phyloP scores from a whole-genome alignment of 2,113 vertebrate species.

The Actinemys pallida region DNA sequence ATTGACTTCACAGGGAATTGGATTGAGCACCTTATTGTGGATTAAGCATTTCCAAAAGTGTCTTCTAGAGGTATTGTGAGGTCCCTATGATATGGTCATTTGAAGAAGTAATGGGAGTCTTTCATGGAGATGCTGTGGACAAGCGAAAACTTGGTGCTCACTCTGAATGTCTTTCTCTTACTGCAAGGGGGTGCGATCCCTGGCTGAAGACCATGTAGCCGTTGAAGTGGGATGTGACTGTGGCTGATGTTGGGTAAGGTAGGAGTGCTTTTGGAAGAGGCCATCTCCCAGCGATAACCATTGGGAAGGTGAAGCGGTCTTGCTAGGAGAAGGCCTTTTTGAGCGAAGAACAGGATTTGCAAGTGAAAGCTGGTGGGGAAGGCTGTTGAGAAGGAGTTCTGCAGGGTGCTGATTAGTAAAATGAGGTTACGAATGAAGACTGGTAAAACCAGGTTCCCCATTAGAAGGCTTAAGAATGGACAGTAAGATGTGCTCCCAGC shows the following conservation, averaged over 20 bases:
- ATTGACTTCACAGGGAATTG: accelerated
- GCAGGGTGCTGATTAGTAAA: background rate
- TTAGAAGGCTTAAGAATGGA: background rate
- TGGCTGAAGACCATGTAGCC: background rate
- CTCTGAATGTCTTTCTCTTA: background rate
- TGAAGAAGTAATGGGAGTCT: background rate
- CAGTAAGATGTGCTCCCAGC: background rate
- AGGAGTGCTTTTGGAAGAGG: background rate
- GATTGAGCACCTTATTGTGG: background rate
- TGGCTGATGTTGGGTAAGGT: background rate
- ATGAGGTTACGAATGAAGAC: background rate
- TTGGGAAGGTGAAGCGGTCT: background rate
- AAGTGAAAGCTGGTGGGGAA: background rate
- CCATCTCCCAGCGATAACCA: background rate
- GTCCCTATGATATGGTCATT: background rate
- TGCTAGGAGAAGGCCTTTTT: background rate
- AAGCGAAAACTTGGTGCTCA: background rate
- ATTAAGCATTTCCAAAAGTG: background rate
- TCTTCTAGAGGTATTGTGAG: background rate
- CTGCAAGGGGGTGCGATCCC: background rate
- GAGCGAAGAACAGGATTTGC: background rate
- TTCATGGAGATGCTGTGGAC: background rate
- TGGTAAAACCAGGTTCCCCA: background rate
- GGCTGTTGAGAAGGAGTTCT: background rate
- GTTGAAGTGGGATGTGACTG: background rate